Evolutionary conservation across 2,113 vertebrate genomes (phyloP), one percentile per base, ranked within the genome.

Genomic region (Hiodon alosoides): DNA sequence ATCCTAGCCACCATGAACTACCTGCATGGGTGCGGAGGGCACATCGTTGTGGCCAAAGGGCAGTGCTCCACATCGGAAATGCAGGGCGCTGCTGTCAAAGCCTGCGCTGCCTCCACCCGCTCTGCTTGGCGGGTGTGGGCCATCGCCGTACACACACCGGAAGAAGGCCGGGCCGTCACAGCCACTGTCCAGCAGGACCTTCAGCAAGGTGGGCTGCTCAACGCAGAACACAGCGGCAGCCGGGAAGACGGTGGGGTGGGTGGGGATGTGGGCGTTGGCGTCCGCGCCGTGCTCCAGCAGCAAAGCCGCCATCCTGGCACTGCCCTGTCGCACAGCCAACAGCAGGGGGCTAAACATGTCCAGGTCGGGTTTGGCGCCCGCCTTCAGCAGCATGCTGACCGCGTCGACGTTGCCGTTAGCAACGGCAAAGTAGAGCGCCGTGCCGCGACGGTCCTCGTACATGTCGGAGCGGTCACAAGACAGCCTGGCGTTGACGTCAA

Each of bases 251-350:
- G 93, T 93, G 7, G 92, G 87, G 59, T 90, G 92, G 46, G 93
- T 91, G 51, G 91, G 86, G 74, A 96, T 87, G 58, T 83, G 88
- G 73, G 90, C 87, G 65, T 94, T 82, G 68, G 95, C 87, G 70
- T 96, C 84, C 11, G 95, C 96, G 16, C 95, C 96, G 7, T 93
- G 91, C 82, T 94, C 87, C 77, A 98, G 89, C 73, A 98, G 92
- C n/a, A 95, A 80, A 58, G 91, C 87, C 84, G 94, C 92, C 10
- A 87, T 94, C 71, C 85, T 89, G 78, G 93, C 73, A 77, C 93
- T 94, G 79, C 94, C 93, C 0, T 88, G 93, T 71, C 88, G 91
- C 55, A 94, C 92, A 9, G 97, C 91, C 81, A 94, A 87, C 52
- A 94, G 91, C 77, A 95, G 80, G 0, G 93, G 92, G 71, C 84